Evolutionary conservation across 2,113 vertebrate genomes (phyloP).

Genomic region (Tragelaphus scriptus): DNA sequence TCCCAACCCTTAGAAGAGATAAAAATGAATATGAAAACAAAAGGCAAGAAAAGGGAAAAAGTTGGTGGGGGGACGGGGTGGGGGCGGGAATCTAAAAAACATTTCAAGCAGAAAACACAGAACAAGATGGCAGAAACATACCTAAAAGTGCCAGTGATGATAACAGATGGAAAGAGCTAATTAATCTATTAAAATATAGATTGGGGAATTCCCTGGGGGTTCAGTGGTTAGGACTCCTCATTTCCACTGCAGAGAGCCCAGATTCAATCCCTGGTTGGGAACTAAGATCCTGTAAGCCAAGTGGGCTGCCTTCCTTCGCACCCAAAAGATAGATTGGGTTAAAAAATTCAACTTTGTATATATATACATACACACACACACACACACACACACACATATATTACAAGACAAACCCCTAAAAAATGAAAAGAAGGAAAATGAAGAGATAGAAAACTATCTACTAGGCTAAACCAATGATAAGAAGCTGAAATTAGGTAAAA

Average conservation of each 20-base stretch:
- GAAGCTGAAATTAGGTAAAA: neutral
- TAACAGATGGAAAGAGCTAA: neutral
- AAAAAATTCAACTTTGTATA: neutral
- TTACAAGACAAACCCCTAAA: neutral
- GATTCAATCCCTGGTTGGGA: neutral
- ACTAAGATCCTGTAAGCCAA: neutral
- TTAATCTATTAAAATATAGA: neutral
- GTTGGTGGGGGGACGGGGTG: fast-evolving
- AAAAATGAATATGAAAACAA: neutral
- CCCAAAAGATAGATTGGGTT: neutral
- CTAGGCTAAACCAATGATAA: neutral
- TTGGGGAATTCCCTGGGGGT: neutral
- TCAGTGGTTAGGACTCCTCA: neutral
- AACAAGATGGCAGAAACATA: neutral
- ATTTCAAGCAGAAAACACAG: constrained; percentile 22
- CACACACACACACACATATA: neutral
- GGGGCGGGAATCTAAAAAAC: neutral
- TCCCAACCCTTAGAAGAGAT: neutral
- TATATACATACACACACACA: neutral
- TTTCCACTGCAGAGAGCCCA: neutral
- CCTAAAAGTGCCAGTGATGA: neutral
- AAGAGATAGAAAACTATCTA: neutral
- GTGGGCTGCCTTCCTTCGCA: fast-evolving
- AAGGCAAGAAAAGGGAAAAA: neutral
- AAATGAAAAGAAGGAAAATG: neutral